Evolutionary conservation across 2,888 invertebrate genomes (phyloP).

Genomic region (Drosophila hamatofila): DNA sequence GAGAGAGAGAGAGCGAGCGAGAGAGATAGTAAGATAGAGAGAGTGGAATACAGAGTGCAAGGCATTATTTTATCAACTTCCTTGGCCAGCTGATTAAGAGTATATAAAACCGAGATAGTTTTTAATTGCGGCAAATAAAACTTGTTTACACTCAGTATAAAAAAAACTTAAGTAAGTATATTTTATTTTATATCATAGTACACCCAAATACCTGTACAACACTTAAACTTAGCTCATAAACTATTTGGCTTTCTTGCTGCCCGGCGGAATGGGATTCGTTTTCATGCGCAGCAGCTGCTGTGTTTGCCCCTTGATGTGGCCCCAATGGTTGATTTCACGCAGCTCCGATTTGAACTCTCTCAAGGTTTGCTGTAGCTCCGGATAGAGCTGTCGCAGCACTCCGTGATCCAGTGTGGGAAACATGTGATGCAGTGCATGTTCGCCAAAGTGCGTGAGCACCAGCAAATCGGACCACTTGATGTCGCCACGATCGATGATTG

Average conservation of each 20-base stretch:
- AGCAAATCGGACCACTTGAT: conserved; percentile 88
- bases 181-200: neutral
- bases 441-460: conserved; percentile 90
- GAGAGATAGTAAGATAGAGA: neutral
- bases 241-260: conserved; percentile 49
- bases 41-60: neutral
- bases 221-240: neutral
- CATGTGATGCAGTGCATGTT: conserved; percentile 92
- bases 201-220: neutral
- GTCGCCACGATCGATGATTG: conserved; percentile 89
- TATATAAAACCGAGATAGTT: neutral
- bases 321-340: conserved; percentile 86
- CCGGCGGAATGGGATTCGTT: conserved; percentile 82
- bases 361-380: conserved; percentile 84
- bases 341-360: conserved; percentile 77
- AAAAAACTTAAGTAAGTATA: neutral
- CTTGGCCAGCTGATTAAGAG: conserved; percentile 2
- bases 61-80: neutral
- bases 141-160: neutral
- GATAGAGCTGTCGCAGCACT: conserved; percentile 88
- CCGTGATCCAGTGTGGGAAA: conserved; percentile 93
- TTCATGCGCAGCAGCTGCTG: conserved; percentile 86
- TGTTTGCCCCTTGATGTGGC: conserved; percentile 89
- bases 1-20: neutral
- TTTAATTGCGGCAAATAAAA: neutral